phyloP scores from a whole-genome alignment of 2,888 invertebrate species.

The Anagyrus pseudococci region DNA sequence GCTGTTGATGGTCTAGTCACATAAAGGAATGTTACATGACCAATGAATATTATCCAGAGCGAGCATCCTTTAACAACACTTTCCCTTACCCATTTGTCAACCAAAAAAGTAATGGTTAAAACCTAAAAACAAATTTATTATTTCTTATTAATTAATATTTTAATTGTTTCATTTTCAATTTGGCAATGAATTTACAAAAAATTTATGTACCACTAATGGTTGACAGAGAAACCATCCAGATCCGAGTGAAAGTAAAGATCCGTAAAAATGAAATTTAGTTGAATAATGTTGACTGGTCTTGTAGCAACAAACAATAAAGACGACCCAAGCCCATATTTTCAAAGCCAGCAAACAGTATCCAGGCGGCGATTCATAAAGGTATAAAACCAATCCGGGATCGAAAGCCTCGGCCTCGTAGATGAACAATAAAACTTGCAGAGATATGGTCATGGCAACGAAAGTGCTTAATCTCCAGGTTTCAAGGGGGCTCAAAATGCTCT shows the following conservation, averaged over 20 bases:
- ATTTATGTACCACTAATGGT: slow-evolving; percentile 49
- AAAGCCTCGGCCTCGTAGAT: slow-evolving; percentile 85
- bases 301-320: slow-evolving; percentile 69
- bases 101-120: slow-evolving; percentile 69
- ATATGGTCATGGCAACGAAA: slow-evolving; percentile 79
- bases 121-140: slow-evolving; percentile 64
- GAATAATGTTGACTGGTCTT: slow-evolving; percentile 49
- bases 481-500: slow-evolving; percentile 76
- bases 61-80: slow-evolving; percentile 68
- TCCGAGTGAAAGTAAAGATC: slow-evolving; percentile 52
- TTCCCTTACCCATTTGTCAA: slow-evolving; percentile 82
- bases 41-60: slow-evolving; percentile 51
- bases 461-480: slow-evolving; percentile 79
- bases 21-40: slow-evolving; percentile 52
- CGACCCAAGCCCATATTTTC: slow-evolving; percentile 80
- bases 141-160: slow-evolving; percentile 8
- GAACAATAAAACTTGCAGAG: slow-evolving; percentile 78
- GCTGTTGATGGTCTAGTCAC: slow-evolving; percentile 53
- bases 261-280: slow-evolving; percentile 51
- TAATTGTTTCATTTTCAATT: neutral
- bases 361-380: slow-evolving; percentile 89
- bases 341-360: slow-evolving; percentile 83
- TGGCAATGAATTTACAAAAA: neutral
- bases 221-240: slow-evolving; percentile 56
- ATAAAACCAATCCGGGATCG: slow-evolving; percentile 89